Base-by-base conservation (phyloP, 92 coral and sea anemone species). In the Heteractis magnifica region DNA sequence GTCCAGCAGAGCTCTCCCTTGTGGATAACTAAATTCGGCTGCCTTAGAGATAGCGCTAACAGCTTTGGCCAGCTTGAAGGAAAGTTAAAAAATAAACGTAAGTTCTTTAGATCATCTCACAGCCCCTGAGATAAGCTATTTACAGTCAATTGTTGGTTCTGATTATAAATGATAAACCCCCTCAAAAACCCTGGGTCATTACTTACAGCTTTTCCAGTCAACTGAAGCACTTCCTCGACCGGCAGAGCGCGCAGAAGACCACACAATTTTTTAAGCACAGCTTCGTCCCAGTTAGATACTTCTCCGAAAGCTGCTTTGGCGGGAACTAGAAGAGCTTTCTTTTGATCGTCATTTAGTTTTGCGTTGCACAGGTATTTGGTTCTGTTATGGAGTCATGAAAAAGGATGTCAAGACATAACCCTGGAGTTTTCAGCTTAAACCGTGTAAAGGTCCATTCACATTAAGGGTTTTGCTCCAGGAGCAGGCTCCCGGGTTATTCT, bases 231-330 rank as follows among this genome's bases (percentile, higher is more conserved):
- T 44, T 96, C 92, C 26, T 89, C 89, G 13, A 94, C 88, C 41
- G 99, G 99, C 7, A 96, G 71, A 21, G 94, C 95, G 71, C 92
- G 94, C 48, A 96, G 58, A 75, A 96, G 78, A 23, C 86, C 82
- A 78, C 99, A 96, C 65, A 96, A 85, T 76, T 88, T 81, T 18
- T 79, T 77, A 44, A 94, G 78, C 2, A 88, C 93, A 3, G 50
- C 77, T 6, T 92, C 94, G 26, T 89, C 87, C 99, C 99, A 96
- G 53, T 72, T 52, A 6, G 89, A 75, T 19, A 94, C 89, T 51
- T 92, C 96, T 49, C 99, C 99, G 58, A 86, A 96, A 21, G 91
- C 97, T 56, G 85, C 84, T 76, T 92, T 96, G 6, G 96, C 98
- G 3, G 98, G 99, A 6, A 92, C 91, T 60, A 94, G 83, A 12